Base-by-base conservation (phyloP, 1,140 invertebrate species). In the Pogonus chalceus region DNA sequence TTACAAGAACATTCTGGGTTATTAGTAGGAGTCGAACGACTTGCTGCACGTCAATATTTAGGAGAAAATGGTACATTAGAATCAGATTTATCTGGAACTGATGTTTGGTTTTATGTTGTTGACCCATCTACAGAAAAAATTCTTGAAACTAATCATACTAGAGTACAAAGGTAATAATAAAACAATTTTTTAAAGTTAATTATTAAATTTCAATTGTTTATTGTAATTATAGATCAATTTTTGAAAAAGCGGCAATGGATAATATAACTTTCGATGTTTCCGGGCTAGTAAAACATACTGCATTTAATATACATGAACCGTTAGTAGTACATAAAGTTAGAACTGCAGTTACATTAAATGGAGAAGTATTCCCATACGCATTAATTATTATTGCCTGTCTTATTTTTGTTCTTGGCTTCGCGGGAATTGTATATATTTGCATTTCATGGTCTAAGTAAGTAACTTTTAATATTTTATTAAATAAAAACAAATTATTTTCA, bases 391-490 rank as follows among this genome's bases (percentile, higher is more conserved):
- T 95, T 18, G 91, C 90, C 0, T 84, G 83, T 31, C 79, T 95
- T 16, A 93, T 96, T 51, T 79, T 94, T 16, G 76, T 95, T 2
- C 77, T 93, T 20, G 88, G 88, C 1, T 77, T 87, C 14, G 83
- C 87, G 51, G 90, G 88, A 12, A 93, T 93, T 31, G 82, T 92
- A 23, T 92, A 94, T 65, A 91, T 95, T 23, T 92, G 92, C 65
- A 82, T 92, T 37, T 90, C 90, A 0, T 94, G 91, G 90, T 88
- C 89, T 52, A 90, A 87, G 89, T 91, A 70, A 77, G 74, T 65
- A 18, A 22, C 56, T 48, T 48, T 26, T 53, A 16, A 9, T 46
- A 48, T 54, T 49, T 26, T 49, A 2, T 43, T 52, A 18, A 31
- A 52, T 52, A 18, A 7, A n/a, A n/a, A n/a, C 37, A 52, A 39